Evolutionary conservation across 2,888 invertebrate species (phyloP).

Genomic region (Heterodera filipjevi): DNA sequence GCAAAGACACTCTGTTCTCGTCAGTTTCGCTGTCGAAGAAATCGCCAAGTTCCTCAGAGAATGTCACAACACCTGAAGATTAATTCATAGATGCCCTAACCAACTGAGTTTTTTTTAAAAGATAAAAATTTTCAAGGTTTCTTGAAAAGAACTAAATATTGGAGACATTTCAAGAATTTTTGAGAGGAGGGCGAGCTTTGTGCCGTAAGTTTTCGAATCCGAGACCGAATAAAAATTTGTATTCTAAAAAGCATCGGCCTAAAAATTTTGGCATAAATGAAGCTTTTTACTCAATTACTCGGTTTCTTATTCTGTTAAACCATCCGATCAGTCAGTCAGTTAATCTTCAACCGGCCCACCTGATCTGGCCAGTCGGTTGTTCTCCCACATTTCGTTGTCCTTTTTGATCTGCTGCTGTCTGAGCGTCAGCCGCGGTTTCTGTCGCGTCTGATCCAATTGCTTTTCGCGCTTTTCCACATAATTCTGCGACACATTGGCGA

Average conservation of each 20-base stretch:
- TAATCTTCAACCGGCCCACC: conserved; percentile 50
- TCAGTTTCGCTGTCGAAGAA: conserved; percentile 76
- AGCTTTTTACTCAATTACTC: too few species aligned
- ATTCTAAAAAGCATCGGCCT: too few species aligned
- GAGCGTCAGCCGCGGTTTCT: conserved; percentile 84
- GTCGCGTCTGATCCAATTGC: conserved; percentile 78
- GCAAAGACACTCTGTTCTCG: conserved; percentile 87
- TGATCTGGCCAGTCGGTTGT: conserved; percentile 89
- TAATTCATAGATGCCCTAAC: not conserved
- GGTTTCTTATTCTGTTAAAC: not conserved
- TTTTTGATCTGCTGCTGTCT: conserved; percentile 90
- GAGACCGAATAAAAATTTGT: too few species aligned
- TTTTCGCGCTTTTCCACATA: conserved; percentile 91
- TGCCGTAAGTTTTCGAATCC: too few species aligned
- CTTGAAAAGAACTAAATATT: too few species aligned
- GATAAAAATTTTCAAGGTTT: too few species aligned
- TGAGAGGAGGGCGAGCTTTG: too few species aligned
- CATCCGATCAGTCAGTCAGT: not conserved
- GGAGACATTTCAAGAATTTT: too few species aligned
- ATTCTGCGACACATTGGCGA: conserved; percentile 76
- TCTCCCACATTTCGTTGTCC: conserved; percentile 98
- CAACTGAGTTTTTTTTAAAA: too few species aligned
- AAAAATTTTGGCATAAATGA: too few species aligned
- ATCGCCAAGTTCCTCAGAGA: conserved; percentile 68
- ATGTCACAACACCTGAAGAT: conserved; percentile 69